Conservation (phyloP, 2,888 invertebrate genomes). For the Ceriagrion tenellum region DNA sequence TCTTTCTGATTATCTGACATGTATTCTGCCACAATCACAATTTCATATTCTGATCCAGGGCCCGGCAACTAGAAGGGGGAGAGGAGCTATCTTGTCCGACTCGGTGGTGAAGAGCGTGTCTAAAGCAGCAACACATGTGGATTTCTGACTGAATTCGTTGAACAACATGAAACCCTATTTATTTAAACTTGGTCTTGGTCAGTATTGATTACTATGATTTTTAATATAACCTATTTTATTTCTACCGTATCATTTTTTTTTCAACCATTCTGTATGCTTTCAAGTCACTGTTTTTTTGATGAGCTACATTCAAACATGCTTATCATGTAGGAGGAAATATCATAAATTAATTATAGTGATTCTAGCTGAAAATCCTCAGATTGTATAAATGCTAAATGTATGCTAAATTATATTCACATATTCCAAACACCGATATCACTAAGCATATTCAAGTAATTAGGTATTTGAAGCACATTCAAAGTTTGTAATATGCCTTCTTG, state of each 20-base stretch:
- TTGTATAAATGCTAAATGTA: not conserved
- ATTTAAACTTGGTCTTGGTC: constrained; percentile 32
- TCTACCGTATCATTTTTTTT: not conserved
- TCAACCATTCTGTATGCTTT: not conserved
- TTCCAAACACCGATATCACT: not conserved
- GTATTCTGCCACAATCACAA: not conserved
- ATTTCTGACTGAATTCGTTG: constrained; percentile 8
- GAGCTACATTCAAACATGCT: not conserved
- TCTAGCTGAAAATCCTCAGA: not conserved
- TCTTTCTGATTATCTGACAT: not conserved
- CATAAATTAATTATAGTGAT: not conserved
- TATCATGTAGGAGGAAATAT: not conserved
- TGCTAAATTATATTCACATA: not conserved
- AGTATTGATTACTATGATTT: constrained; percentile 22
- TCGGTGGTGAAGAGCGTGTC: not conserved
- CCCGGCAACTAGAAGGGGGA: not conserved
- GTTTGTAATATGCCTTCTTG: not conserved
- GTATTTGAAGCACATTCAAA: not conserved
- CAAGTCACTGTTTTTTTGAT: not conserved
- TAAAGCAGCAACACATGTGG: not conserved
- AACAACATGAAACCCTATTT: constrained; percentile 19
- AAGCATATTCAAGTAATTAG: not conserved
- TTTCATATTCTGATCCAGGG: constrained; percentile 31
- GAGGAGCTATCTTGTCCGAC: not conserved
- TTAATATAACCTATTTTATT: not conserved